Percentiles rank a stretch among this genome's conserved stretches.
phyloP scores from a whole-genome alignment of 2,113 vertebrate species.

The Lichenostomus cassidix region DNA sequence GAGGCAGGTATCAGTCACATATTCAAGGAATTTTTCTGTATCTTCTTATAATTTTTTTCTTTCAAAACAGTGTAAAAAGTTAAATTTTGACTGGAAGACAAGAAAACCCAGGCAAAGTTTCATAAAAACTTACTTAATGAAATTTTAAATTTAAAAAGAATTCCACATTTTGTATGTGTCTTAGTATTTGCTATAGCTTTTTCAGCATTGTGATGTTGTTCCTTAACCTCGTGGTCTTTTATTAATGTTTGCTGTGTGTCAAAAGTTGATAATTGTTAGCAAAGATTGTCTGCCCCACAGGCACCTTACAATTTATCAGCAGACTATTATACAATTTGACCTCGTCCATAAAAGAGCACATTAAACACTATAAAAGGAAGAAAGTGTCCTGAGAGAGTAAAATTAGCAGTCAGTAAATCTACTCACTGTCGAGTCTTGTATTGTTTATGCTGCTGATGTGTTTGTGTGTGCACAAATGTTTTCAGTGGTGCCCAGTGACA shows the following conservation, averaged over 20 bases:
- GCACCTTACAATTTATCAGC: slow-evolving; percentile 18
- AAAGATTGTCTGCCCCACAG: background rate
- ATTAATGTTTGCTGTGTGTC: slow-evolving; percentile 32
- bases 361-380: background rate
- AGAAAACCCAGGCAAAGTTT: background rate
- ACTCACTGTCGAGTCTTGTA: background rate
- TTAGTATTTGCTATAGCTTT: background rate
- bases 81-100: background rate
- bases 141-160: background rate
- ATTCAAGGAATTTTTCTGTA: background rate
- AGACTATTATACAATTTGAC: slow-evolving; percentile 14
- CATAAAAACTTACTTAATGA: background rate
- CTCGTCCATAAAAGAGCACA: background rate
- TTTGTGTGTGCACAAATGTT: background rate
- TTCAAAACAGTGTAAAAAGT: background rate
- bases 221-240: background rate
- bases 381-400: slow-evolving; percentile 18
- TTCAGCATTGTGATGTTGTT: background rate
- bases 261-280: slow-evolving; percentile 19
- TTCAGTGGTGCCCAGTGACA: background rate
- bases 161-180: background rate
- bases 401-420: slow-evolving; percentile 13
- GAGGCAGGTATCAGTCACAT: background rate
- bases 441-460: fast-evolving
- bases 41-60: background rate